Percentiles rank a stretch among this genome's conserved stretches.
These are phyloP conservation scores for Lemur catta DNA, from an alignment of 2,797 vertebrate genomes.

Conservation along the genomic window DNA sequence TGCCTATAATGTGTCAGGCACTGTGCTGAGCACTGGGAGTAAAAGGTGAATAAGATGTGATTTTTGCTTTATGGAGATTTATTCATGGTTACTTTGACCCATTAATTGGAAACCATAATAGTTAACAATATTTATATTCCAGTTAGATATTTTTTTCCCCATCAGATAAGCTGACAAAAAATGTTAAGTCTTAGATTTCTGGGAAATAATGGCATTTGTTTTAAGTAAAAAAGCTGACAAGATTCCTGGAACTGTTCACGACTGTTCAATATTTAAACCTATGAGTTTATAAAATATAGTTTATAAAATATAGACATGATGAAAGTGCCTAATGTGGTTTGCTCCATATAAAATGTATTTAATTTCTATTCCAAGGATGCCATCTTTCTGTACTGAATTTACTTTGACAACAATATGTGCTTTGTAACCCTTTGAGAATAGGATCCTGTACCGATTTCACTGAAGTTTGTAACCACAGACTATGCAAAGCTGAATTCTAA, in stretches of 20 bases:
- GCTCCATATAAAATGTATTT: background rate
- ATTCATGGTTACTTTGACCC: background rate
- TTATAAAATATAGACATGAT: too few species aligned
- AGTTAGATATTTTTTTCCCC: background rate
- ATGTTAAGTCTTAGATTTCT: constrained; percentile 28
- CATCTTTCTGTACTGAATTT: constrained; percentile 24
- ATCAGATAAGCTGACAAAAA: constrained; percentile 3
- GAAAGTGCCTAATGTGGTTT: background rate
- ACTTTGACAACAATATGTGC: constrained; percentile 47
- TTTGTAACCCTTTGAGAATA: constrained; percentile 68
- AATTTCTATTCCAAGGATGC: constrained; percentile 48
- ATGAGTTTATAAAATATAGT: background rate
- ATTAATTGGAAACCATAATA: background rate
- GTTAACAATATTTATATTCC: background rate
- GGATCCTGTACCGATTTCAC: constrained; percentile 52
- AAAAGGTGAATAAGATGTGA: background rate
- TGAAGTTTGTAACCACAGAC: constrained; percentile 57
- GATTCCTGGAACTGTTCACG: background rate
- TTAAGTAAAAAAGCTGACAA: background rate
- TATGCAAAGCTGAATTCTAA: constrained; percentile 62
- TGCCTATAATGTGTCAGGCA: background rate
- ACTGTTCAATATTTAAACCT: constrained; percentile 46
- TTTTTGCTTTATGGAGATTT: background rate
- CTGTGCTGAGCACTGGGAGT: background rate
- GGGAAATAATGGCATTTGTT: constrained; percentile 15